Conservation (phyloP, 2,113 vertebrate species). For the Myocastor coypus region DNA sequence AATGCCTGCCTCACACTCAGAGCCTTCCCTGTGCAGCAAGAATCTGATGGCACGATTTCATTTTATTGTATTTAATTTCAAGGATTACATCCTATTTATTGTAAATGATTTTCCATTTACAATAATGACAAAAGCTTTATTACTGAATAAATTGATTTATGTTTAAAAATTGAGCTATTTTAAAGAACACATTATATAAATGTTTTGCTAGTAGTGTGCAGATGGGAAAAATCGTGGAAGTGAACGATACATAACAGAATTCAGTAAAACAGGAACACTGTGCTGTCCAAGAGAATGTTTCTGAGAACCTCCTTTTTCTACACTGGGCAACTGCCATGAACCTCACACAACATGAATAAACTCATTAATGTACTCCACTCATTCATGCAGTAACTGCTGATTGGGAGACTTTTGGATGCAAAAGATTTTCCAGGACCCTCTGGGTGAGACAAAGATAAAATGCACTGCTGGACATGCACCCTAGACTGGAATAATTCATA, state of each 20-base stretch:
- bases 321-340: background rate
- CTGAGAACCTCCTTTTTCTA: background rate
- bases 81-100: background rate
- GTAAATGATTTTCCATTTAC: constrained; percentile 47
- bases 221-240: background rate
- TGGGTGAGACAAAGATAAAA: too few relatives aligned
- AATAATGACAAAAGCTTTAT: constrained; percentile 32
- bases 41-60: background rate
- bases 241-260: background rate
- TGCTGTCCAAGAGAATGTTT: rapidly evolving
- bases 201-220: background rate
- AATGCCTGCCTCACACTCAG: rapidly evolving
- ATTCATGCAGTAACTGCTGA: rapidly evolving
- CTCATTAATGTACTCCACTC: too few relatives aligned
- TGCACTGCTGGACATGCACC: background rate
- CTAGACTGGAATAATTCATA: background rate
- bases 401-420: rapidly evolving
- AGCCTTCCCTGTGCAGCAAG: rapidly evolving
- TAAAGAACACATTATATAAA: background rate
- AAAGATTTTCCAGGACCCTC: background rate
- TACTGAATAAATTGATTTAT: constrained; percentile 55
- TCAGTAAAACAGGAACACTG: background rate
- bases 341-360: rapidly evolving
- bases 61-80: background rate
- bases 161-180: constrained; percentile 53